Evolutionary conservation across 53 echinoderm and acorn worm genomes (phyloP).

Genomic region (Crossaster papposus): DNA sequence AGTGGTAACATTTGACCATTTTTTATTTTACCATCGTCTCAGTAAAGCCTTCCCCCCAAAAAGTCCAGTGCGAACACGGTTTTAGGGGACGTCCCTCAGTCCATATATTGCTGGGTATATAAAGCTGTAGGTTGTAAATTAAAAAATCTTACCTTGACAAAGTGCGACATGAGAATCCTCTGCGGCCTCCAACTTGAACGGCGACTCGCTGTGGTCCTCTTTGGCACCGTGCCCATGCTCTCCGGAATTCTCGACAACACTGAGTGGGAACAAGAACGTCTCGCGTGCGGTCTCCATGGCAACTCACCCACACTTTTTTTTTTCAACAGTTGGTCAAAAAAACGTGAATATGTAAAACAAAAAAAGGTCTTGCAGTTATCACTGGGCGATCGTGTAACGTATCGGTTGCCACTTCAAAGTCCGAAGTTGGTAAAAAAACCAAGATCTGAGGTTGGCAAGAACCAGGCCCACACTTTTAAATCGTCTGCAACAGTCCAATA

Average conservation of each 20-base stretch:
- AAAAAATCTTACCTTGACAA: conserved; percentile 7
- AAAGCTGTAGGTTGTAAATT: not conserved
- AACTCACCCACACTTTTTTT: not conserved
- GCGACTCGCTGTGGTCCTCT: not conserved
- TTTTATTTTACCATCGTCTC: no score
- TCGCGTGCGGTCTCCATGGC: conserved; percentile 40
- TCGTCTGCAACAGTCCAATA: conserved; percentile 4
- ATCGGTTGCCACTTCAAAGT: not conserved
- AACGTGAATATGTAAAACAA: not conserved
- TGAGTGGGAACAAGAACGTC: conserved; percentile 21
- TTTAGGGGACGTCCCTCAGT: no score
- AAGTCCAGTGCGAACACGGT: no score
- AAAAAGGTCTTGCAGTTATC: not conserved
- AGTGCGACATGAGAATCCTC: not conserved
- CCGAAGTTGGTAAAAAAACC: not conserved
- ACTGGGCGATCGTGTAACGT: not conserved
- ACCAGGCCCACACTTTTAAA: not conserved
- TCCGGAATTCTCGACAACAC: not conserved
- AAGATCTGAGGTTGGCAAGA: not conserved
- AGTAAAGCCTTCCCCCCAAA: no score
- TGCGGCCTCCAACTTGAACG: conserved; percentile 11
- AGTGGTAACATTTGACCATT: no score
- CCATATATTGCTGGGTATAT: no score
- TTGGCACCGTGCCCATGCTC: not conserved
- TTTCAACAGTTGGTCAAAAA: not conserved